Conservation (phyloP, 2,113 vertebrate species). For the Brachyhypopomus occidentalis region DNA sequence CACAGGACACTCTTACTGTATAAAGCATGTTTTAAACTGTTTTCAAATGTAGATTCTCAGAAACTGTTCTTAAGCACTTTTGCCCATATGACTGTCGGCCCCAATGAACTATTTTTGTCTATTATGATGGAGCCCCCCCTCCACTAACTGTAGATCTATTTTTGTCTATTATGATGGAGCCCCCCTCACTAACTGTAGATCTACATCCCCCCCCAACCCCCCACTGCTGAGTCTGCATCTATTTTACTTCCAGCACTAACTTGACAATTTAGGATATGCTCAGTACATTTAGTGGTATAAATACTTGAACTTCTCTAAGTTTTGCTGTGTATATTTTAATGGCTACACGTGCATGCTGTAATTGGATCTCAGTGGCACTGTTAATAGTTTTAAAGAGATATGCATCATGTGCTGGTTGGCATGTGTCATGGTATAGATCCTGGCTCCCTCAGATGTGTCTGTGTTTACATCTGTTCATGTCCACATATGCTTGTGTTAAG, state of each 20-base stretch:
- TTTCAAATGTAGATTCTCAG: slow-evolving; percentile 29
- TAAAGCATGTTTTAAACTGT: slow-evolving; percentile 23
- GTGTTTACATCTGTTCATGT: too few relatives aligned
- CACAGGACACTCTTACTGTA: neutral
- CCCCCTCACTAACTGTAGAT: slow-evolving; percentile 13
- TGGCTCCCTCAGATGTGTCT: too few relatives aligned
- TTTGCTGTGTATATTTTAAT: neutral
- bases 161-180: neutral
- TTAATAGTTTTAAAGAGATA: neutral
- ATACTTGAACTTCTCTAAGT: too few relatives aligned
- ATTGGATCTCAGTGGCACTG: neutral
- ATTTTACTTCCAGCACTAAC: neutral
- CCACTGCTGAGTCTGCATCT: too few relatives aligned
- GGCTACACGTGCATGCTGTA: neutral
- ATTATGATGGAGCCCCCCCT: neutral
- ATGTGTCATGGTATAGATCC: too few relatives aligned
- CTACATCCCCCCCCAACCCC: neutral
- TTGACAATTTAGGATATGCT: neutral
- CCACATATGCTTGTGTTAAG: too few relatives aligned
- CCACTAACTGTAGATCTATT: slow-evolving; percentile 34
- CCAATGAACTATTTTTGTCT: slow-evolving; percentile 40
- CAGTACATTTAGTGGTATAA: too few relatives aligned
- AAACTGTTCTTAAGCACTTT: slow-evolving; percentile 27
- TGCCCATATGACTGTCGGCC: slow-evolving; percentile 37
- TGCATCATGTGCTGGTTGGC: neutral